A percentile compares a stretch with the other conserved stretches of the same genome.
These are phyloP conservation scores for Pachycephala philippinensis DNA, from an alignment of 2,113 vertebrate species.

Conservation along the genomic window DNA sequence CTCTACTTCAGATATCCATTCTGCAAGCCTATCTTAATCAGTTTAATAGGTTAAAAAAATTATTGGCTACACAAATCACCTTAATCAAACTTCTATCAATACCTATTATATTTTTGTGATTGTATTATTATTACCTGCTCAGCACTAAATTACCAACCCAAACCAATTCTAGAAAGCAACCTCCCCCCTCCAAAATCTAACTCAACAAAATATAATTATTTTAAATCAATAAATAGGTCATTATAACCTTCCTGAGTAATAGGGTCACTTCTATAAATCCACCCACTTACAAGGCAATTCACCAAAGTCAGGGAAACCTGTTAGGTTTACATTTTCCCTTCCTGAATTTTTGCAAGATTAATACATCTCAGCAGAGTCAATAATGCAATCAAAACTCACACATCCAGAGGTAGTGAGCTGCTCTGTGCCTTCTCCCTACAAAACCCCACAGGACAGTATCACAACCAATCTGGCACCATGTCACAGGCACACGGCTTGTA, in stretches of 20 bases:
- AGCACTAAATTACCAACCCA: background rate
- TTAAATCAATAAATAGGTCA: slow-evolving; percentile 35
- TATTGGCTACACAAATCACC: background rate
- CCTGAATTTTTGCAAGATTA: slow-evolving; percentile 10
- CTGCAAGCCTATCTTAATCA: background rate
- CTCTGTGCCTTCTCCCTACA: background rate
- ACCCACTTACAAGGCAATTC: background rate
- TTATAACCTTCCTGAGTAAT: slow-evolving; percentile 26
- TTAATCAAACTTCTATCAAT: slow-evolving; percentile 29
- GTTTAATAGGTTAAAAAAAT: background rate
- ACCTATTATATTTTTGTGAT: background rate
- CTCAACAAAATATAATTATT: slow-evolving; percentile 36
- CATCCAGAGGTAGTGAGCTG: background rate
- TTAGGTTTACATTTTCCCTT: background rate
- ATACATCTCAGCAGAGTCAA: background rate
- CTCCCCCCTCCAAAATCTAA: background rate
- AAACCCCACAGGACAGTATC: background rate
- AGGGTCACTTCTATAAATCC: slow-evolving; percentile 15
- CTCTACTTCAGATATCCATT: background rate
- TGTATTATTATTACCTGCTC: slow-evolving; percentile 14
- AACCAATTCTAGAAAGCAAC: background rate
- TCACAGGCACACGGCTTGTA: background rate
- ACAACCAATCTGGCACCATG: background rate
- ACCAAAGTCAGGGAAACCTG: slow-evolving; percentile 9
- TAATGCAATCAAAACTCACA: background rate